These are phyloP conservation scores for Notodonta dromedarius DNA, from an alignment of 2,888 invertebrate species.

Conservation along the genomic window DNA sequence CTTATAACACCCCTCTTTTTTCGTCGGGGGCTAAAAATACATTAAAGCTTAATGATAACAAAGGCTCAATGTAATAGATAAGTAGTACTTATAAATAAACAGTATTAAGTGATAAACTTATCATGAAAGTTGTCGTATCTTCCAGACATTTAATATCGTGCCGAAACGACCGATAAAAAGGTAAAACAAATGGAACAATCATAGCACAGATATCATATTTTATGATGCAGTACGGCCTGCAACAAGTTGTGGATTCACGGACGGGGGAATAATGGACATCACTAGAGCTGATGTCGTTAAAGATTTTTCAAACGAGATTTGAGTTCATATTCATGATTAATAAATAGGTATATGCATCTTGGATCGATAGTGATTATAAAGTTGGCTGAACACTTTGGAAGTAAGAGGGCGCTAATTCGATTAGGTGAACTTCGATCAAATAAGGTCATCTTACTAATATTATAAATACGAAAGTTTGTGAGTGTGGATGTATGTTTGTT, in stretches of 20 bases:
- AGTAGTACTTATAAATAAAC: background rate
- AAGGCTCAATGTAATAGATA: background rate
- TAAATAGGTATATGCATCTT: too few relatives aligned
- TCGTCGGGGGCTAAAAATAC: too few relatives aligned
- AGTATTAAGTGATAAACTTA: constrained; percentile 10
- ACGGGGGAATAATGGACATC: background rate
- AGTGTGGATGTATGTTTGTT: too few relatives aligned
- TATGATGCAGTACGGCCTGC: constrained; percentile 22
- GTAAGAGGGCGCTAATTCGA: too few relatives aligned
- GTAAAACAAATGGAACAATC: constrained; percentile 17
- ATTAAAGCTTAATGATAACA: too few relatives aligned
- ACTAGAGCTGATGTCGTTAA: background rate
- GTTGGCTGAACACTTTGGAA: too few relatives aligned
- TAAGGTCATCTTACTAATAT: too few relatives aligned
- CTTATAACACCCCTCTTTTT: too few relatives aligned
- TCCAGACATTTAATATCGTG: constrained; percentile 11
- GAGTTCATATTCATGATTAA: too few relatives aligned
- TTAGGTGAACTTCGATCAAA: too few relatives aligned
- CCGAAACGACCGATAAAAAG: constrained; percentile 18
- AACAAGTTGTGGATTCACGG: constrained; percentile 38
- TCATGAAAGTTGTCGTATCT: constrained; percentile 7
- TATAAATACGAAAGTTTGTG: too few relatives aligned
- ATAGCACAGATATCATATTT: constrained; percentile 24
- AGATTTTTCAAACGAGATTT: background rate
- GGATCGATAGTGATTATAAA: too few relatives aligned